phyloP scores from a whole-genome alignment of 1,140 invertebrate species.

The Linepithema humile region DNA sequence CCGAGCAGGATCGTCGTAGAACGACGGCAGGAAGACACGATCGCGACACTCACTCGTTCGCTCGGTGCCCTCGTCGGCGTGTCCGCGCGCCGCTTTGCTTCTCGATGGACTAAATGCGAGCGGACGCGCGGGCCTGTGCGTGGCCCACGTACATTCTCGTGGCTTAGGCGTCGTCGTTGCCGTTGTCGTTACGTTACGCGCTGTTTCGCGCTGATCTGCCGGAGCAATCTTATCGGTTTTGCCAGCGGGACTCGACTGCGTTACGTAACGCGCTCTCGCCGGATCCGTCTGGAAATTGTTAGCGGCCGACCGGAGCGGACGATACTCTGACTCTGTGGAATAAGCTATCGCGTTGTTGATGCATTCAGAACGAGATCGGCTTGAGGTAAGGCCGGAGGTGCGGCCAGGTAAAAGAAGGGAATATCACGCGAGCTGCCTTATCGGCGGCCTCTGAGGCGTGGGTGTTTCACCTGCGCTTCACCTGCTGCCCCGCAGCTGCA shows the following conservation, averaged over 20 bases:
- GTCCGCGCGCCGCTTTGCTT: slow-evolving; percentile 8
- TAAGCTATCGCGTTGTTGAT: not conserved
- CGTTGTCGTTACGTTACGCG: not conserved
- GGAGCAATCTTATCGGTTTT: slow-evolving; percentile 58
- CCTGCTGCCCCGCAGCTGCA: slow-evolving; percentile 11
- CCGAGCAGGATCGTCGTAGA: not conserved
- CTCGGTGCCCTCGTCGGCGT: not conserved
- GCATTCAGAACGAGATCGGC: slow-evolving; percentile 1
- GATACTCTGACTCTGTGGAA: not conserved
- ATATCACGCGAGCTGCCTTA: slow-evolving; percentile 24
- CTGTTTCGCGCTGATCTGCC: slow-evolving; percentile 56
- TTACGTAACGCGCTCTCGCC: slow-evolving; percentile 40
- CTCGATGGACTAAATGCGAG: slow-evolving; percentile 45
- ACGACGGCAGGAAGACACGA: not conserved
- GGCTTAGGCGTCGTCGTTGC: slow-evolving; percentile 20
- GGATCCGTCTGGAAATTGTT: not conserved
- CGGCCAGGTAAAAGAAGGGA: slow-evolving; percentile 1
- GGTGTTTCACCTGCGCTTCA: slow-evolving; percentile 37
- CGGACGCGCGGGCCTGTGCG: slow-evolving; percentile 28
- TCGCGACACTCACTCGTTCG: not conserved
- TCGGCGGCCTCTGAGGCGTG: not conserved
- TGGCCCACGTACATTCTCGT: slow-evolving; percentile 18
- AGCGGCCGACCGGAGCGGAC: not conserved
- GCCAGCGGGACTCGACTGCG: not conserved
- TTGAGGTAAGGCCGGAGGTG: not conserved